phyloP scores from a whole-genome alignment of 2,797 vertebrate genomes.

The Myotis pilosus region DNA sequence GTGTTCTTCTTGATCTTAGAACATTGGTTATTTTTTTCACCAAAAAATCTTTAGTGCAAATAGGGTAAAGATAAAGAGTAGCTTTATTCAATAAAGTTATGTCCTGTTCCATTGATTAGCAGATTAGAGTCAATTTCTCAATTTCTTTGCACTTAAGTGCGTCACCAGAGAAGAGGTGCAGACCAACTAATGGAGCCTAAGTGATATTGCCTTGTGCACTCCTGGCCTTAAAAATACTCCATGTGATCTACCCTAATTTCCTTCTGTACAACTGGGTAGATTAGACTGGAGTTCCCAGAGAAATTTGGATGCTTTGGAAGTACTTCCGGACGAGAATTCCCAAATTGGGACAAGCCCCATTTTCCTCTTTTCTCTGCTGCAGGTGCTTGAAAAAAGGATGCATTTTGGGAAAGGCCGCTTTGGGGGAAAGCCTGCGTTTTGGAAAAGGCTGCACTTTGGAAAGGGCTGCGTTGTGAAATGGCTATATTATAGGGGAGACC shows the following conservation, averaged over 20 bases:
- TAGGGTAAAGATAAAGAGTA: neutral
- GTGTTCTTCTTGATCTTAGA: neutral
- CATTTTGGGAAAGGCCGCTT: no score
- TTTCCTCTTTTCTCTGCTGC: no score
- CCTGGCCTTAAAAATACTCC: neutral
- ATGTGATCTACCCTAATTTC: neutral
- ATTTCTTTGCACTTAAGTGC: neutral
- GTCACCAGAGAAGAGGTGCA: neutral
- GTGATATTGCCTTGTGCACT: no score
- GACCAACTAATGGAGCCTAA: neutral
- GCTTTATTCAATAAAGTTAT: neutral
- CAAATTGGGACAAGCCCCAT: no score
- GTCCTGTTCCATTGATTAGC: neutral
- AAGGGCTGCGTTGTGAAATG: no score
- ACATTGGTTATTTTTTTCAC: neutral
- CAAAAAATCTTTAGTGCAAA: neutral
- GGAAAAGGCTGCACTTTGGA: no score
- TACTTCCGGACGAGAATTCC: no score
- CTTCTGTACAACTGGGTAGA: neutral
- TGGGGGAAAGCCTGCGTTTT: no score
- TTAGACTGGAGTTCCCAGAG: neutral
- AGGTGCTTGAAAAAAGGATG: no score
- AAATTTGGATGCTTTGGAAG: neutral
- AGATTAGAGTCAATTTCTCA: neutral
- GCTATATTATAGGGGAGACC: no score